phyloP scores from a whole-genome alignment of 1,140 invertebrate species.

The Microplitis demolitor region DNA sequence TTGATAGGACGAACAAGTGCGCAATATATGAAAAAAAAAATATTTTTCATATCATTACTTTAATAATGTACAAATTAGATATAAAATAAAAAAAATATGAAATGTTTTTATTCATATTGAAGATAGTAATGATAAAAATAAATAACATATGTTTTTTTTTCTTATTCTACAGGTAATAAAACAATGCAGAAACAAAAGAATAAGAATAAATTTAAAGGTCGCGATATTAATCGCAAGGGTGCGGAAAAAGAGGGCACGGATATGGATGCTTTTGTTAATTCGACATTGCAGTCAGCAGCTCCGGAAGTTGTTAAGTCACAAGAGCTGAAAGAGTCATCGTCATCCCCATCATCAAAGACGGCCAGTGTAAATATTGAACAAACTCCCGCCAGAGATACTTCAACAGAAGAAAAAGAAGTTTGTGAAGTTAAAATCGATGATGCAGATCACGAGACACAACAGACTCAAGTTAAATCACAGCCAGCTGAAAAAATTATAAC shows the following conservation, averaged over 20 bases:
- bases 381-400: neutral
- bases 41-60: no score
- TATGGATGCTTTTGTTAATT: slow-evolving; percentile 61
- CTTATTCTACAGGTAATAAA: slow-evolving; percentile 46
- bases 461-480: neutral
- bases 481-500: neutral
- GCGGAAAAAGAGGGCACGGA: slow-evolving; percentile 62
- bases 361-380: neutral
- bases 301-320: slow-evolving; percentile 24
- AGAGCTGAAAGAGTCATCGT: neutral
- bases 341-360: neutral
- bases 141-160: neutral
- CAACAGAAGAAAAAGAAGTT: slow-evolving; percentile 9
- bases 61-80: no score
- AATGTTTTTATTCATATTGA: neutral
- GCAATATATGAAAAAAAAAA: no score
- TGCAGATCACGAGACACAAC: neutral
- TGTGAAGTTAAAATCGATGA: neutral
- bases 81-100: no score
- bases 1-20: no score
- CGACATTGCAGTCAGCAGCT: slow-evolving; percentile 33
- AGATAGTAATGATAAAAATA: neutral
- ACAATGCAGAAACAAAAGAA: slow-evolving; percentile 54
- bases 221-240: slow-evolving; percentile 58
- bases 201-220: slow-evolving; percentile 52